phyloP scores from a whole-genome alignment of 2,888 invertebrate species.

The Erpobdella octoculata region DNA sequence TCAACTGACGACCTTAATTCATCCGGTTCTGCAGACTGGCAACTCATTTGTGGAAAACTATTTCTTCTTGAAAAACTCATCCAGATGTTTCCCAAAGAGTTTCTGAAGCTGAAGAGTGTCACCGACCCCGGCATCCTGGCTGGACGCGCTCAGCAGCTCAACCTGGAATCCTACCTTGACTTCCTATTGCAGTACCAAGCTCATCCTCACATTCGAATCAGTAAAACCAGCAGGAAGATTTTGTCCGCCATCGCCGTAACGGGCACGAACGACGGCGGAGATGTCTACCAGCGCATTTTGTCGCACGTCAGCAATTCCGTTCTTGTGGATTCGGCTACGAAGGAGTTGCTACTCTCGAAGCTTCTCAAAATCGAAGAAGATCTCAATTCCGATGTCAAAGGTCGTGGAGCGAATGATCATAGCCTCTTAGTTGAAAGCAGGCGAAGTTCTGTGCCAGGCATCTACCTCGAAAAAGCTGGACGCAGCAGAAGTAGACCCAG shows the following conservation, averaged over 20 bases:
- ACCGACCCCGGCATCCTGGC: no score
- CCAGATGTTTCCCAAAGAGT: neutral
- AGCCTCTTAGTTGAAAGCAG: neutral
- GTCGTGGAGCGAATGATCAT: neutral
- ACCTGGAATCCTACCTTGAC: neutral
- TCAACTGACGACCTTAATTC: neutral
- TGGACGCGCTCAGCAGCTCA: no score
- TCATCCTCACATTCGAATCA: neutral
- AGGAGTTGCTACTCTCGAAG: neutral
- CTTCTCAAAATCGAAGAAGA: neutral
- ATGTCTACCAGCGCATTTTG: neutral
- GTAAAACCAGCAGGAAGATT: neutral
- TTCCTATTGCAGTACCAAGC: neutral
- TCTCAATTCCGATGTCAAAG: neutral
- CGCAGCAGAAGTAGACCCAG: neutral
- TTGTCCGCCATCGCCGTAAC: neutral
- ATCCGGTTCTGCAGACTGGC: neutral
- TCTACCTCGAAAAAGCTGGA: neutral
- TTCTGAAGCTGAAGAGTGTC: neutral
- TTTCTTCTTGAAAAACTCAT: neutral
- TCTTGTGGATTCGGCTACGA: neutral
- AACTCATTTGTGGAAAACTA: neutral
- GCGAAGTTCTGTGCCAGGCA: neutral
- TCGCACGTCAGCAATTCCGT: neutral
- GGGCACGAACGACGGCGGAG: neutral